phyloP scores from a whole-genome alignment of 2,113 vertebrate species.

The Empidonax traillii region DNA sequence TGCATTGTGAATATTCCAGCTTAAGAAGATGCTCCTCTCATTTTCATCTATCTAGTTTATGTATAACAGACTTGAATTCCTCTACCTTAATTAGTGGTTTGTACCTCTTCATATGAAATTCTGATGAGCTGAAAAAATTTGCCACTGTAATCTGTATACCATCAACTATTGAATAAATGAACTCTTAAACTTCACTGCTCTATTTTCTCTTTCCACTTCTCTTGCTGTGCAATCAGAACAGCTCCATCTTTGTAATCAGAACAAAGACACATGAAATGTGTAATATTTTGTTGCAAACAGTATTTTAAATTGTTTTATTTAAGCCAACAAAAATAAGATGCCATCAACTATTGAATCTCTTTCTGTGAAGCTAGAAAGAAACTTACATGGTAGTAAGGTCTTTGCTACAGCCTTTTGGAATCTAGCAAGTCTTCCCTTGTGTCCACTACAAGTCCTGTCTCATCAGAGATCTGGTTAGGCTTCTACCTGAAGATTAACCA shows the following conservation, averaged over 20 bases:
- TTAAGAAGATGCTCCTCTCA: background rate
- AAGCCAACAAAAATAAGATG: background rate
- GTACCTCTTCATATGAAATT: background rate
- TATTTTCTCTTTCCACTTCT: background rate
- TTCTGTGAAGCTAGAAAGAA: background rate
- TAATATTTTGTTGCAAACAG: background rate
- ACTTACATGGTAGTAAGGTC: background rate
- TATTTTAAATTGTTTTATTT: background rate
- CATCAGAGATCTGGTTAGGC: background rate
- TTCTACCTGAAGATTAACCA: background rate
- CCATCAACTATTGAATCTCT: background rate
- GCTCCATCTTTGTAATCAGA: background rate
- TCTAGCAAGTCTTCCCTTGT: background rate
- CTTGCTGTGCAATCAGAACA: background rate
- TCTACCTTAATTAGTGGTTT: background rate
- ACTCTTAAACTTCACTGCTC: background rate
- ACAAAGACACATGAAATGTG: background rate
- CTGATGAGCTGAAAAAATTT: background rate
- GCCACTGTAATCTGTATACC: background rate
- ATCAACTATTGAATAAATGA: constrained; percentile 13
- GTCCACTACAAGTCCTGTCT: background rate
- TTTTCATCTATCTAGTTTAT: background rate
- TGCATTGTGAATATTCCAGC: background rate
- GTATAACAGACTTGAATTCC: background rate
- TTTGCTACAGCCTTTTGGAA: background rate